Percentiles rank a stretch among this genome's conserved stretches.
These are phyloP conservation scores for Rhabdophis nuchalis DNA, from an alignment of 2,797 vertebrate genomes.

Conservation along the genomic window DNA sequence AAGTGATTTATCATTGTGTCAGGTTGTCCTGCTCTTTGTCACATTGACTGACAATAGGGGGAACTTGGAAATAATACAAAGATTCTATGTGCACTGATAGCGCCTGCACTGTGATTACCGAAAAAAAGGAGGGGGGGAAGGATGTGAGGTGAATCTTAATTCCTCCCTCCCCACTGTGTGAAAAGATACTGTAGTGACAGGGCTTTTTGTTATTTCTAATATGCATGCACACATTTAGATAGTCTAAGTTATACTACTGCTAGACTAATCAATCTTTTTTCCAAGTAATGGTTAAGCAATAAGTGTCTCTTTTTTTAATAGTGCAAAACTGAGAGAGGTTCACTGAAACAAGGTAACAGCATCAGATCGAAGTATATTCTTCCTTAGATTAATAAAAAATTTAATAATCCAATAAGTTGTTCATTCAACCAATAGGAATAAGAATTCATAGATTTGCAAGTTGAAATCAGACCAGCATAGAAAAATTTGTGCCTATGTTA, in stretches of 20 bases:
- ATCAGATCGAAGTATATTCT: not conserved
- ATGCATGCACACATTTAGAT: not conserved
- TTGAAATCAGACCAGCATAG: not conserved
- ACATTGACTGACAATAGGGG: slow-evolving; percentile 85
- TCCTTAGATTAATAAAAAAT: not conserved
- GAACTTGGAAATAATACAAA: slow-evolving; percentile 79
- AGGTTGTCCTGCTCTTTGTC: slow-evolving; percentile 88
- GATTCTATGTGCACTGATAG: slow-evolving; percentile 81
- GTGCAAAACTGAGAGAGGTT: not conserved
- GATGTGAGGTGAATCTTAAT: slow-evolving; percentile 68
- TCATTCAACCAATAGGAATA: not conserved
- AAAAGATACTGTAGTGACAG: slow-evolving; percentile 63
- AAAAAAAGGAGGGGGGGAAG: slow-evolving; percentile 35
- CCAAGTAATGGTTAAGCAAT: accelerated
- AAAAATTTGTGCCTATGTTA: not conserved
- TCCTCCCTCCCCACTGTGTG: slow-evolving; percentile 1
- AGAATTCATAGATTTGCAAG: not conserved
- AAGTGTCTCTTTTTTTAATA: not conserved
- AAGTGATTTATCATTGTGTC: slow-evolving; percentile 97
- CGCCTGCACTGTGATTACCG: slow-evolving; percentile 82
- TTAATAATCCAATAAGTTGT: not conserved
- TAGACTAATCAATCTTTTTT: not conserved
- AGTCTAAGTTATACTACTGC: not conserved
- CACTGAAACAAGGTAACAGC: not conserved
- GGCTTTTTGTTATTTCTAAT: slow-evolving; percentile 51